Evolutionary conservation across 1,140 invertebrate species (phyloP).

Genomic region (Schmidtea mediterranea): DNA sequence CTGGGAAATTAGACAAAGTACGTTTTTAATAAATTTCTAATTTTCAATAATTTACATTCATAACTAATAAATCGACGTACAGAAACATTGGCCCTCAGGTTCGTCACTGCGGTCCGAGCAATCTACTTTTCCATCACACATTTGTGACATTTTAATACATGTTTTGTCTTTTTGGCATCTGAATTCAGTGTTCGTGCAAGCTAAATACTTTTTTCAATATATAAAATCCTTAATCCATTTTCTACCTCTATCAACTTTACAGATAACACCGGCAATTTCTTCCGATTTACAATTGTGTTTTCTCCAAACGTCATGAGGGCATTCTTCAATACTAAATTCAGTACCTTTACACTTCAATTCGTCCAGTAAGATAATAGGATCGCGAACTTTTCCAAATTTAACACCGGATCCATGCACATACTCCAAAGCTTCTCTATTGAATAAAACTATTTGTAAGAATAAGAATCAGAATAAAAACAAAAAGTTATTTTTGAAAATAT

Average conservation of each 20-base stretch:
- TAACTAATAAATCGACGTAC: background rate
- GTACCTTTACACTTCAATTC: constrained; percentile 2
- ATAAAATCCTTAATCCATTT: background rate
- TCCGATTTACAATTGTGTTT: too few species aligned
- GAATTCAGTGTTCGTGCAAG: constrained; percentile 9
- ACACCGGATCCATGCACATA: background rate
- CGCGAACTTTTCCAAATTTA: background rate
- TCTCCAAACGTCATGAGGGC: background rate
- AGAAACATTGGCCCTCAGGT: constrained; percentile 14
- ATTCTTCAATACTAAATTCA: background rate
- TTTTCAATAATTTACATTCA: too few species aligned
- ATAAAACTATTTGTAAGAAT: background rate
- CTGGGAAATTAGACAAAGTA: too few species aligned
- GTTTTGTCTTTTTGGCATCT: constrained; percentile 8
- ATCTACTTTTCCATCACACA: constrained; percentile 41
- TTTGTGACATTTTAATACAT: constrained; percentile 12
- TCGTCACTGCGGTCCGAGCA: constrained; percentile 43
- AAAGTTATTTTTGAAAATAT: too few species aligned
- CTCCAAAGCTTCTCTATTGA: background rate
- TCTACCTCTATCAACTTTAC: too few species aligned
- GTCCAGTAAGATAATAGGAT: background rate
- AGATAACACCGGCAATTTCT: too few species aligned
- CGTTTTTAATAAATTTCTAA: too few species aligned
- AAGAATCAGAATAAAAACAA: too few species aligned
- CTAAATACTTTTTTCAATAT: background rate